Conservation (phyloP, 2,888 invertebrate species). For the Caenorhabditis drosophilae region DNA sequence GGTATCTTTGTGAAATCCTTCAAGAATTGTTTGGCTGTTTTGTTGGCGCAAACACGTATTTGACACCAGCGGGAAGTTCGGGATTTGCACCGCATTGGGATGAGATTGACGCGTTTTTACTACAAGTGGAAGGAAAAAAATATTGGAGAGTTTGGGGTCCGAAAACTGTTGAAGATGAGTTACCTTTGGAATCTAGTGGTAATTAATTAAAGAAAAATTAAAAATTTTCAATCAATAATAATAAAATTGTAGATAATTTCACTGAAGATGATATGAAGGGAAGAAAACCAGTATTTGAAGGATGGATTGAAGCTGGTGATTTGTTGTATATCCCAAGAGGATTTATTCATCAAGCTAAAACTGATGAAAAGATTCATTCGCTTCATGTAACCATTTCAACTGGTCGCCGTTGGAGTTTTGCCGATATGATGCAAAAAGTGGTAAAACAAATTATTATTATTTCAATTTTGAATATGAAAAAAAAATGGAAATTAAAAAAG, state of each 20-base stretch:
- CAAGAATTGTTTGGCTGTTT: conserved; percentile 92
- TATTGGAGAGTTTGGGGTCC: conserved; percentile 90
- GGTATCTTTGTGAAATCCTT: conserved; percentile 77
- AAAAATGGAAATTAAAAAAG: neutral
- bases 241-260: conserved; percentile 70
- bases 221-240: conserved; percentile 37
- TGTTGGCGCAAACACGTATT: conserved; percentile 92
- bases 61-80: conserved; percentile 92
- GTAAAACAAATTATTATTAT: conserved; percentile 8
- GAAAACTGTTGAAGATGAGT: conserved; percentile 73
- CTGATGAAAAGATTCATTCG: conserved; percentile 78
- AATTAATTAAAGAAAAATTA: neutral
- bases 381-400: conserved; percentile 91
- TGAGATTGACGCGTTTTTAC: conserved; percentile 95
- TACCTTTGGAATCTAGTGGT: conserved; percentile 78
- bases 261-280: conserved; percentile 69
- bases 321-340: conserved; percentile 86
- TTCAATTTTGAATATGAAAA: too few relatives aligned
- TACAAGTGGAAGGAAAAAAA: conserved; percentile 94
- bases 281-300: conserved; percentile 57
- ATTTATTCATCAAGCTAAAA: conserved; percentile 71
- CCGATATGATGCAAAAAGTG: conserved; percentile 83
- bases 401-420: conserved; percentile 88
- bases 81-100: conserved; percentile 99
- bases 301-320: conserved; percentile 73